These are phyloP conservation scores for Scelioninae gen. 1 DNA, from an alignment of 2,888 invertebrate species.

Conservation along the genomic window DNA sequence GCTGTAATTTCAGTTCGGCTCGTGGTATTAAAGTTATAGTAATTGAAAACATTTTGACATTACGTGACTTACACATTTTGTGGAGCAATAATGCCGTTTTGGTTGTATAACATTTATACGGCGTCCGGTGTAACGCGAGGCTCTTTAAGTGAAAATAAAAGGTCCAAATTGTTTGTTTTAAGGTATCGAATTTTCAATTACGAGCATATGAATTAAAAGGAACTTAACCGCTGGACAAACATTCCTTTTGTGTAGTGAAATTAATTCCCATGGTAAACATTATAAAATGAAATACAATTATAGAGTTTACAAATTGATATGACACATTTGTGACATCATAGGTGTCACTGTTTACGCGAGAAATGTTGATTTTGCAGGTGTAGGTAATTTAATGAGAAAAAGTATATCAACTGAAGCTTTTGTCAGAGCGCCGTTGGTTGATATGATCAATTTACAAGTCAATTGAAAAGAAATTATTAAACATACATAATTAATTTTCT, in stretches of 20 bases:
- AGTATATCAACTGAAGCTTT: background rate
- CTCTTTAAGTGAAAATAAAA: conserved; percentile 46
- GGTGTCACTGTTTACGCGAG: conserved; percentile 10
- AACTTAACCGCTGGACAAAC: conserved; percentile 35
- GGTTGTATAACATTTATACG: conserved; percentile 51
- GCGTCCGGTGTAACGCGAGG: conserved; percentile 13
- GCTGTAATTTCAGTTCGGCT: too few relatives aligned
- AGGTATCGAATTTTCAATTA: conserved; percentile 64
- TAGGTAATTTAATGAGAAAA: conserved; percentile 4
- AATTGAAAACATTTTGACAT: conserved; percentile 40
- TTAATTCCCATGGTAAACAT: conserved; percentile 36
- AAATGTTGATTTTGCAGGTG: conserved; percentile 3
- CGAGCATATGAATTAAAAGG: conserved; percentile 55
- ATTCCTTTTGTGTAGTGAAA: conserved; percentile 24
- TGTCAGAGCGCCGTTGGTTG: background rate
- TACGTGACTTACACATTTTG: conserved; percentile 32
- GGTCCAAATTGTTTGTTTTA: conserved; percentile 54
- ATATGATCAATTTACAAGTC: too few relatives aligned
- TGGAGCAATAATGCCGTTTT: conserved; percentile 59
- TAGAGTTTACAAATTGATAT: conserved; percentile 28
- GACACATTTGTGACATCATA: background rate
- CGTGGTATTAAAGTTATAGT: conserved; percentile 27
- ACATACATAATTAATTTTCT: too few relatives aligned
- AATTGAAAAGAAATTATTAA: too few relatives aligned
- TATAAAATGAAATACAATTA: conserved; percentile 32